A percentile compares a stretch with the other conserved stretches of the same genome.
These are phyloP conservation scores for Pitangus sulphuratus DNA, from an alignment of 2,797 vertebrate genomes.

Conservation along the genomic window DNA sequence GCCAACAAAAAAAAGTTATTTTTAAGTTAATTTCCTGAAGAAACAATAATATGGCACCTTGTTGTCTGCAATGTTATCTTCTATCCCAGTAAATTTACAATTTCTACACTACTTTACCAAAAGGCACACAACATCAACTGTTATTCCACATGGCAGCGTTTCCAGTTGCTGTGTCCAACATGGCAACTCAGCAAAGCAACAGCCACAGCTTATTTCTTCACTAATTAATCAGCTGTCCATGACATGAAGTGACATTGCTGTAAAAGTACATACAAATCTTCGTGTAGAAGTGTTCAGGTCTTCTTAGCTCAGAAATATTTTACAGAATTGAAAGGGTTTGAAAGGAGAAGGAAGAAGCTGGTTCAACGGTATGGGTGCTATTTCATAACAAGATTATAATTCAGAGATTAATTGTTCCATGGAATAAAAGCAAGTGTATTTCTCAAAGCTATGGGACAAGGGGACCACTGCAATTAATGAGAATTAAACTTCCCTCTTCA, in stretches of 20 bases:
- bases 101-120: neutral
- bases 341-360: neutral
- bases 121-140: neutral
- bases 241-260: neutral
- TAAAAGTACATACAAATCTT: neutral
- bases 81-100: neutral
- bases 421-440: neutral
- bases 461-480: neutral
- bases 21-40: neutral
- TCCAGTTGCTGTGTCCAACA: neutral
- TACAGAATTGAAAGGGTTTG: neutral
- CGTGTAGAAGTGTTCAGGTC: neutral
- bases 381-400: neutral
- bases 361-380: neutral
- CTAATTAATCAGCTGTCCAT: neutral
- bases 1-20: neutral
- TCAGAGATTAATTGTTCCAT: neutral
- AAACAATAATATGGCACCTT: neutral
- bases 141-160: fast-evolving
- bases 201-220: neutral
- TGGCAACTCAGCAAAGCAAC: neutral
- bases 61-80: neutral
- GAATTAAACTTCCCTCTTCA: neutral
- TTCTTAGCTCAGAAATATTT: neutral
- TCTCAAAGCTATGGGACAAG: neutral